Base-by-base conservation (phyloP, 2,113 vertebrate genomes). In the Cervus canadensis region DNA sequence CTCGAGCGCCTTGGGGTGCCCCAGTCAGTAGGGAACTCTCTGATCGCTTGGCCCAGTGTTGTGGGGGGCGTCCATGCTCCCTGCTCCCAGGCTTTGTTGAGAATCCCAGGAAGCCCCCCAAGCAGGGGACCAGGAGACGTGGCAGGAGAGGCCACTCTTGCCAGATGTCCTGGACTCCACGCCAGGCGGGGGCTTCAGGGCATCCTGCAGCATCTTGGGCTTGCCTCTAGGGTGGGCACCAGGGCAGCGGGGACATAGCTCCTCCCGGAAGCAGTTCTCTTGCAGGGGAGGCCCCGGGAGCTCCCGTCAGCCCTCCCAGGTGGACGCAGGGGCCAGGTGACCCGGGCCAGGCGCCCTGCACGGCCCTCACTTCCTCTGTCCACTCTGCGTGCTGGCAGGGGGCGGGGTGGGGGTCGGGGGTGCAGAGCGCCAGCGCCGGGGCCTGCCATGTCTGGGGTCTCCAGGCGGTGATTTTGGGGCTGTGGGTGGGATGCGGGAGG, bases 1-100 rank as follows among this genome's bases (percentile, higher is more conserved):
- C 71, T 19, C 0, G 0, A 62, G 81, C 21, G 43, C 91, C 84
- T 50, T 14, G n/a, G 54, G 67, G 6, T 25, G 48, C 45, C 2
- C 52, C 2, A 6, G 45, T 54, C 3, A 6, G 6, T 3, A 1
- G 2, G 14, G 40, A 26, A 10, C 19, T 40, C 84, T 16, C 67
- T 19, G 15, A 79, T n/a, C 13, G 17, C 71, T 40, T 40, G 78
- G 48, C 2, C 26, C 11, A 12, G 0, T 30, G 12, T 6, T 8
- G n/a, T 3, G 23, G 50, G 25, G 1, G 17, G n/a, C 1, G 2
- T 76, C 4, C 0, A 0, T 30, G 0, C 43, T 1, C 0, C 5
- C n/a, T 40, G n/a, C 13, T 4, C 79, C 71, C 11, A 52, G 40
- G 36, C 54, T 4, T 56, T 45, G 60, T n/a, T 4, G 54, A 30